These are phyloP conservation scores for Drosophila arizonae DNA, from an alignment of 1,140 invertebrate species.

Conservation along the genomic window DNA sequence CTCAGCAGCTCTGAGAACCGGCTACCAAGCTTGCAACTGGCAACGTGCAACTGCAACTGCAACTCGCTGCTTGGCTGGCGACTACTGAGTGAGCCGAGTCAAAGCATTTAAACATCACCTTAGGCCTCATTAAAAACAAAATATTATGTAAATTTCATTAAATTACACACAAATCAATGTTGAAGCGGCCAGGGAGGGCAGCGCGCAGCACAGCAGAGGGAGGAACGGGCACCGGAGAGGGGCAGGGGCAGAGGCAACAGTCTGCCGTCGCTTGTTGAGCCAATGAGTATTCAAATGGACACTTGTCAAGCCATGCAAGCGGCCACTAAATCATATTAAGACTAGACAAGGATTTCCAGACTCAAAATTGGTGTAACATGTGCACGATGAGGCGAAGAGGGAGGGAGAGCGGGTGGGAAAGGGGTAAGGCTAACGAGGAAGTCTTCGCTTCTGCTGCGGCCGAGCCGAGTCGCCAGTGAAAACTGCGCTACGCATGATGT, in stretches of 20 bases:
- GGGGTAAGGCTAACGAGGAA: neutral
- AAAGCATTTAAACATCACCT: constrained; percentile 82
- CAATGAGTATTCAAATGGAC: constrained; percentile 83
- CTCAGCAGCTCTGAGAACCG: constrained; percentile 32
- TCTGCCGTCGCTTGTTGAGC: constrained; percentile 68
- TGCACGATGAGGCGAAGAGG: neutral
- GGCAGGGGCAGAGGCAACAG: neutral
- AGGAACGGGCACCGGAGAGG: neutral
- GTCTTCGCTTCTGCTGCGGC: neutral
- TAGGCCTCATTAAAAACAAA: constrained; percentile 82
- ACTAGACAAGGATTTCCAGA: constrained; percentile 80
- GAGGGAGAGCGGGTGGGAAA: neutral
- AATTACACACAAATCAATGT: constrained; percentile 81
- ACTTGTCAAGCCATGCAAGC: constrained; percentile 81
- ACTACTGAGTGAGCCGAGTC: constrained; percentile 71
- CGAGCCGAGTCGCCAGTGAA: constrained; percentile 25
- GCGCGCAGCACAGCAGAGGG: neutral
- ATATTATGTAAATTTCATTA: constrained; percentile 82
- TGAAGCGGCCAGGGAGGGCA: constrained; percentile 15
- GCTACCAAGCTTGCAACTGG: constrained; percentile 44
- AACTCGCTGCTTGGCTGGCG: constrained; percentile 8
- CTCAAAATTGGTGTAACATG: constrained; percentile 77
- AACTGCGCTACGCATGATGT: constrained; percentile 78
- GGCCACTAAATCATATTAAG: constrained; percentile 82
- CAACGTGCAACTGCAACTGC: neutral